Base-by-base conservation (phyloP, 2,113 vertebrate genomes). In the Lipophrys pholis region DNA sequence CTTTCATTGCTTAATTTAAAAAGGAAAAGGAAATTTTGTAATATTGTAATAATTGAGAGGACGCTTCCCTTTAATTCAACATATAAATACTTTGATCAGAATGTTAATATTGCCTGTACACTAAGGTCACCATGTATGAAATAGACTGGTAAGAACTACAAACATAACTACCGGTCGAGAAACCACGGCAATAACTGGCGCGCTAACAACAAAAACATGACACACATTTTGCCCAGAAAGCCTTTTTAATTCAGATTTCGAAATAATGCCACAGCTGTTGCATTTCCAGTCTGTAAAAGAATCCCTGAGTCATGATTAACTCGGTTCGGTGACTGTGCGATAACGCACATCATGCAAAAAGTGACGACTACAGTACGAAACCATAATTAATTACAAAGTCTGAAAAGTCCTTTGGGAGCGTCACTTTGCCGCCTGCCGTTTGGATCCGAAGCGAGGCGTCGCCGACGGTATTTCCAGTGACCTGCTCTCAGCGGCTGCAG, bases 291-390 rank as follows among this genome's bases (percentile, higher is more conserved):
- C 78, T 78, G 60, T 73, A 76, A 73, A 86, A 74, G 73, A 81
- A 81, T 89, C 87, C 86, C 81, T 76, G 88, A 92, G 86, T 87
- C 76, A 87, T 78, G 87, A 76, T 73, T 39, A 89, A 87, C 83
- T 89, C 10, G n/a, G 76, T 78, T 87, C 81, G 77, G 60, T 61
- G 82, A 76, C 66, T 49, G 81, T 82, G 85, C 82, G 72, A 16
- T 54, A 51, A 61, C 30, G 81, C 80, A 89, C 83, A 77, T 77
- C 85, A 88, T 89, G 88, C 88, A 82, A 84, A 55, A 71, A 72
- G 1, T 1, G 60, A 30, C 21, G 21, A 65, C 73, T 82, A 81
- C 62, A 72, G 60, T 82, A 84, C 76, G 68, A 84, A 84, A 82
- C 53, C 51, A 78, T 55, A 30, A 78, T 69, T 51, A 69, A 78